A percentile compares a stretch with the other conserved stretches of the same genome.
Conservation (phyloP, 2,797 vertebrate genomes). For the Enteromius paludinosus region DNA sequence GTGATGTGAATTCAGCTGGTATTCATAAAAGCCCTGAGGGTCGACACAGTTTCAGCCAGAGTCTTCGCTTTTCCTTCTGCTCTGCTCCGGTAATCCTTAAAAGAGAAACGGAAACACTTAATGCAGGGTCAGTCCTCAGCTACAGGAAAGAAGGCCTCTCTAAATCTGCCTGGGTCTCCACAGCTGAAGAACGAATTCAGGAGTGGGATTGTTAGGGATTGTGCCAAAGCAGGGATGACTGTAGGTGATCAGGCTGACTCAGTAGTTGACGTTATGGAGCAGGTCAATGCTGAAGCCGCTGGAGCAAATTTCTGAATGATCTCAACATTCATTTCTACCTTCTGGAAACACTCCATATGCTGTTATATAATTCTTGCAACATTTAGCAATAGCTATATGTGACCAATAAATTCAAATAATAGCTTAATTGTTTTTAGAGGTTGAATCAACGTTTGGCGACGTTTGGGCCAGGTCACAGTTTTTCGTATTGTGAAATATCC, state of each 20-base stretch:
- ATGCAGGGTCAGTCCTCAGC: constrained; percentile 58
- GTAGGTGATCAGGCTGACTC: constrained; percentile 54
- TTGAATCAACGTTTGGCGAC: background rate
- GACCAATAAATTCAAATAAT: constrained; percentile 17
- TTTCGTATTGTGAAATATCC: constrained; percentile 22
- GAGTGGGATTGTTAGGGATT: constrained; percentile 42
- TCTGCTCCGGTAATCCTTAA: constrained; percentile 57
- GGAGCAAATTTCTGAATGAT: constrained; percentile 31
- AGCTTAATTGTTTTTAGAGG: constrained; percentile 4
- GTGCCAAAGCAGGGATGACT: constrained; percentile 50
- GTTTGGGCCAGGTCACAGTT: constrained; percentile 27
- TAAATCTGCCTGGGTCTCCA: constrained; percentile 51
- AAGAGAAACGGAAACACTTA: constrained; percentile 62
- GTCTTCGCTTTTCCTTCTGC: constrained; percentile 42
- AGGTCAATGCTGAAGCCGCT: constrained; percentile 30
- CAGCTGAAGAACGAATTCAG: constrained; percentile 41
- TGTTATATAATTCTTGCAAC: constrained; percentile 16
- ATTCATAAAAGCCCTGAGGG: constrained; percentile 45
- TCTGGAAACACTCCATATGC: constrained; percentile 36
- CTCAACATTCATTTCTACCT: constrained; percentile 48
- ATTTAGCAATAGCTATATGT: constrained; percentile 36
- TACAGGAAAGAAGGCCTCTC: constrained; percentile 51
- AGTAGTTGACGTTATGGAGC: constrained; percentile 54
- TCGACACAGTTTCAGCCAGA: constrained; percentile 19
- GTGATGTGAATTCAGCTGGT: constrained; percentile 32